Conservation (phyloP, 2,797 vertebrate genomes). For the Aselliscus stoliczkanus region DNA sequence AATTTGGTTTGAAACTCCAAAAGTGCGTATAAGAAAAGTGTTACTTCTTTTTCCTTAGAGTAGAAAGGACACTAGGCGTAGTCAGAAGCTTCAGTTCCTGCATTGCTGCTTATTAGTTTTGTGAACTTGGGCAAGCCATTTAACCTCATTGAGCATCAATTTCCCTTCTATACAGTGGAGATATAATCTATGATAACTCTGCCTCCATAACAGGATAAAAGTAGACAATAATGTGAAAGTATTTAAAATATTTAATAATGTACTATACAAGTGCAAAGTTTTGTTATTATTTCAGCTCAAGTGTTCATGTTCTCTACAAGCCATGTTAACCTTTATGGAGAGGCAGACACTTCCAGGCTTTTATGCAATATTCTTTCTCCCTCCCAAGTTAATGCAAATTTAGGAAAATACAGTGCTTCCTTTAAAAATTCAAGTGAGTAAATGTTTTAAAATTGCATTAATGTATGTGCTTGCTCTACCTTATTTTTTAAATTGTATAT, state of each 20-base stretch:
- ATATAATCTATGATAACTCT: not conserved
- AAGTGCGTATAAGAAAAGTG: not conserved
- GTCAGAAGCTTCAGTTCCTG: not conserved
- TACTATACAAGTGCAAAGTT: not conserved
- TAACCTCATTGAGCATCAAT: not conserved
- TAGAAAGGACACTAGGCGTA: not conserved
- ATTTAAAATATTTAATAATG: not conserved
- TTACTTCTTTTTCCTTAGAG: not conserved
- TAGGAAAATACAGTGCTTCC: not conserved
- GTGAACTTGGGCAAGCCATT: not conserved
- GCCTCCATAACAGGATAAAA: not conserved
- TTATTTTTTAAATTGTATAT: not conserved
- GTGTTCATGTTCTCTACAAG: not conserved
- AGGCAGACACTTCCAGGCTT: not conserved
- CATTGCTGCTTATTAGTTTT: not conserved
- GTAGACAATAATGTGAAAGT: not conserved
- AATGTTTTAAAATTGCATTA: not conserved
- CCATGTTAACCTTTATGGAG: not conserved
- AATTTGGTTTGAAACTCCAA: not conserved
- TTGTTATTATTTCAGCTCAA: not conserved
- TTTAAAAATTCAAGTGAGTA: constrained; percentile 4
- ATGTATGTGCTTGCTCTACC: not conserved
- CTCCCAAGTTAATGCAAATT: not conserved
- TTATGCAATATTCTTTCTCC: not conserved
- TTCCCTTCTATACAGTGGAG: not conserved